Conservation (phyloP, 1,140 invertebrate species). For the Araneus ventricosus region DNA sequence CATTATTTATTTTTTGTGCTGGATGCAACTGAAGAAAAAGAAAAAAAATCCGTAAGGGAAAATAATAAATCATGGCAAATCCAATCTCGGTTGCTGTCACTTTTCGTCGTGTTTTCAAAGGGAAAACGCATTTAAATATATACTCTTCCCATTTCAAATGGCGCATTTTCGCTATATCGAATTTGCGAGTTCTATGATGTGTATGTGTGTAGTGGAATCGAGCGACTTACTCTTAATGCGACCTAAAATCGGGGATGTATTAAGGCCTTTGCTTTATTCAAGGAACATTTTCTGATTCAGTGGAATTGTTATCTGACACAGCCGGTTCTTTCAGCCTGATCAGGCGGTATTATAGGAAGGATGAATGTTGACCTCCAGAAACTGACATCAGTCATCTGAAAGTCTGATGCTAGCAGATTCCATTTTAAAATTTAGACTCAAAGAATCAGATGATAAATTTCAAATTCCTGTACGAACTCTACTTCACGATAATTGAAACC, state of each 20-base stretch:
- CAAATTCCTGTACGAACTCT: too few species aligned
- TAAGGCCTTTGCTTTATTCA: conserved; percentile 4
- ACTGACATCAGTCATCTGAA: too few species aligned
- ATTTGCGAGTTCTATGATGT: conserved; percentile 21
- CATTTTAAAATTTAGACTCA: too few species aligned
- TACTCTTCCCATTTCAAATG: conserved; percentile 59
- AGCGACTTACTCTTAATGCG: conserved; percentile 30
- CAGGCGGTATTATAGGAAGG: too few species aligned
- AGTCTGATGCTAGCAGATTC: too few species aligned
- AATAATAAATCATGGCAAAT: conserved; percentile 74
- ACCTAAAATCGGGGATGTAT: conserved; percentile 23
- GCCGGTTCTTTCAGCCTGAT: background rate
- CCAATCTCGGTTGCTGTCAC: conserved; percentile 72
- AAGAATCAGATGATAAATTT: too few species aligned
- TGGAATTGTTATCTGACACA: background rate
- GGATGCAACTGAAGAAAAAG: too few species aligned
- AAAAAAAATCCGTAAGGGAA: conserved; percentile 17
- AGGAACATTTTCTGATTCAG: conserved; percentile 4
- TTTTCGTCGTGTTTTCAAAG: conserved; percentile 68
- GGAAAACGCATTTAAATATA: conserved; percentile 71
- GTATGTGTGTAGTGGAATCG: background rate
- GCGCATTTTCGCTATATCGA: conserved; percentile 47
- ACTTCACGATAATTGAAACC: too few species aligned
- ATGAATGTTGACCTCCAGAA: too few species aligned
- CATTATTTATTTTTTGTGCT: too few species aligned